Conservation (phyloP, 2,888 invertebrate genomes). For the Drosophila mercatorum region DNA sequence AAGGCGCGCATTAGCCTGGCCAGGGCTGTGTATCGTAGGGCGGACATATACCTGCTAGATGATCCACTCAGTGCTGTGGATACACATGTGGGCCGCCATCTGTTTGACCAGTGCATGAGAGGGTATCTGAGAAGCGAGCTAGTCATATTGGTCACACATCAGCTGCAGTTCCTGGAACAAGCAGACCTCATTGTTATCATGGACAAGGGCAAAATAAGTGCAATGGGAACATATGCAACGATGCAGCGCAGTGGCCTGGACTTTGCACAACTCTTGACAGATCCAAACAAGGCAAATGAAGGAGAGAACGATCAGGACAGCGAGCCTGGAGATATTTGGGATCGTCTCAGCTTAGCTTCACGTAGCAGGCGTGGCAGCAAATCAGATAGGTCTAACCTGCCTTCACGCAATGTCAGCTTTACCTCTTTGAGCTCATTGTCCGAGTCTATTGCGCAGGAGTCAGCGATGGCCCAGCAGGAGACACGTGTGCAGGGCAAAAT, state of each 20-base stretch:
- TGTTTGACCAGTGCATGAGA: constrained; percentile 88
- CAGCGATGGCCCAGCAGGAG: constrained; percentile 86
- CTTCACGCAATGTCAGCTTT: constrained; percentile 80
- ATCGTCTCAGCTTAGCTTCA: constrained; percentile 45
- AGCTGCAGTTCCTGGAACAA: constrained; percentile 90
- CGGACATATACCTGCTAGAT: constrained; percentile 94
- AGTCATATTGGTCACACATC: constrained; percentile 92
- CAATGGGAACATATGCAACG: constrained; percentile 89
- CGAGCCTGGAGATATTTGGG: constrained; percentile 46
- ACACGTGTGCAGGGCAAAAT: constrained; percentile 87
- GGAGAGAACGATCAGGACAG: constrained; percentile 65
- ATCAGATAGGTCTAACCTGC: constrained; percentile 60
- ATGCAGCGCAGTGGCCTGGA: constrained; percentile 90
- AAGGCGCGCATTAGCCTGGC: constrained; percentile 95
- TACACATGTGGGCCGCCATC: constrained; percentile 93
- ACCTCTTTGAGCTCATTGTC: constrained; percentile 85
- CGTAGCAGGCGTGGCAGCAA: constrained; percentile 68
- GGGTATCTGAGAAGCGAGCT: constrained; percentile 87
- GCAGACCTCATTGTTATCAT: constrained; percentile 86
- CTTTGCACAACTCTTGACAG: constrained; percentile 89
- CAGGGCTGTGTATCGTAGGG: constrained; percentile 92
- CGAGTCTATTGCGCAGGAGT: constrained; percentile 81
- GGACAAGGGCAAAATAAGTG: constrained; percentile 81
- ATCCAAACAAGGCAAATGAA: constrained; percentile 84
- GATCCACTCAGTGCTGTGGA: constrained; percentile 97